Evolutionary conservation across 2,113 vertebrate species (phyloP).

Genomic region (Gymnorhina tibicen): DNA sequence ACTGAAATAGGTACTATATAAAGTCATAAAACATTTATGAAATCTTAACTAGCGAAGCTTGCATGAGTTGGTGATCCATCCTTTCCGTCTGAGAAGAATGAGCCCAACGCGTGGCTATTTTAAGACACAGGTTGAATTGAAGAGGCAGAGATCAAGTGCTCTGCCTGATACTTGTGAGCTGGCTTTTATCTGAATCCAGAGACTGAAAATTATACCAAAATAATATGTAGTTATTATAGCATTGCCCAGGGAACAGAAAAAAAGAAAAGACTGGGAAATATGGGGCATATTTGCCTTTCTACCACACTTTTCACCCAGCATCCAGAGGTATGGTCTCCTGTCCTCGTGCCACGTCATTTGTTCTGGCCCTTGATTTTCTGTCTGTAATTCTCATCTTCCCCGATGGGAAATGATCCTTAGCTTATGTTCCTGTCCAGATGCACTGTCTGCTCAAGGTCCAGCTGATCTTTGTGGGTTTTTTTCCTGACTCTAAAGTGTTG

Average conservation of each 20-base stretch:
- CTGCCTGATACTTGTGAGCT: not conserved
- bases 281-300: not conserved
- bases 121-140: not conserved
- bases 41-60: not conserved
- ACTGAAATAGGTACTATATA: not conserved
- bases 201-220: not conserved
- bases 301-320: not conserved
- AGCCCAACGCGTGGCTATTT: not conserved
- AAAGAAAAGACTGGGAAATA: not conserved
- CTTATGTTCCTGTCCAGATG: not conserved
- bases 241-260: not conserved
- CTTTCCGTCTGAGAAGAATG: not conserved
- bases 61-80: not conserved
- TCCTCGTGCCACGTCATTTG: fast-evolving
- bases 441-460: not conserved
- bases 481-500: not conserved
- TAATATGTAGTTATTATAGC: not conserved
- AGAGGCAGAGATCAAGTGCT: not conserved
- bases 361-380: not conserved
- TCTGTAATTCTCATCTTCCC: not conserved
- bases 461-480: not conserved
- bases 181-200: not conserved
- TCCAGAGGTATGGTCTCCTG: not conserved
- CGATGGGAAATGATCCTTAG: not conserved
- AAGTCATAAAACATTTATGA: constrained; percentile 1